Conservation (phyloP, 2,888 invertebrate genomes). For the Dicranocentrus wangi region DNA sequence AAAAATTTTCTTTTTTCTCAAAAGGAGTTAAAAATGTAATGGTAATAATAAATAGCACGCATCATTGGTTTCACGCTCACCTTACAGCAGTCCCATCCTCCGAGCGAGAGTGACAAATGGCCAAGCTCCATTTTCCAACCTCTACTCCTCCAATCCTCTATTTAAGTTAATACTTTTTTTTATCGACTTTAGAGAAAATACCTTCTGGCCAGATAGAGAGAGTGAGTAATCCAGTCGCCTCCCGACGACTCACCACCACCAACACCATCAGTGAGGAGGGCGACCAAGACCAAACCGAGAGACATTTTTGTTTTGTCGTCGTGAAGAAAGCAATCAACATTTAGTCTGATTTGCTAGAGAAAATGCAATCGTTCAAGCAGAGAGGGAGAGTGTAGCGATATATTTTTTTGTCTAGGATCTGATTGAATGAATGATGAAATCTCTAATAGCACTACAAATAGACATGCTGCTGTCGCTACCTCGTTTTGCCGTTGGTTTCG, state of each 20-base stretch:
- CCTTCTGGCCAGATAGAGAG: constrained; percentile 1
- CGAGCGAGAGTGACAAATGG: too few relatives aligned
- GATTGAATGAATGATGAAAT: constrained; percentile 71
- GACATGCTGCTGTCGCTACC: constrained; percentile 63
- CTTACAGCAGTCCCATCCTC: too few relatives aligned
- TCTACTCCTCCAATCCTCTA: too few relatives aligned
- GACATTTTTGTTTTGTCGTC: too few relatives aligned
- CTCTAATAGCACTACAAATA: constrained; percentile 72
- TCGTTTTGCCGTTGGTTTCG: constrained; percentile 52
- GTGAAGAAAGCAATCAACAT: constrained; percentile 26
- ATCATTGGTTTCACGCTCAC: too few relatives aligned
- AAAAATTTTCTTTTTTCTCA: too few relatives aligned
- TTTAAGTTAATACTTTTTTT: too few relatives aligned
- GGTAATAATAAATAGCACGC: too few relatives aligned
- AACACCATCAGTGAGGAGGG: neutral
- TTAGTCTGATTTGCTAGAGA: constrained; percentile 14
- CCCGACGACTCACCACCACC: too few relatives aligned
- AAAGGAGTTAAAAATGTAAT: too few relatives aligned
- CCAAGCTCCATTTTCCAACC: too few relatives aligned
- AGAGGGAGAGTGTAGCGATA: neutral
- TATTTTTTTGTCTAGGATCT: constrained; percentile 63
- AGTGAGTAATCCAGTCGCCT: neutral
- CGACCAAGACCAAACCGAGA: neutral
- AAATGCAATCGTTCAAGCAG: neutral
- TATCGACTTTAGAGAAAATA: too few relatives aligned